Percentiles rank a stretch among this genome's conserved stretches.
Evolutionary conservation across 2,797 vertebrate genomes (phyloP).

Genomic region (Lycodopsis pacificus): DNA sequence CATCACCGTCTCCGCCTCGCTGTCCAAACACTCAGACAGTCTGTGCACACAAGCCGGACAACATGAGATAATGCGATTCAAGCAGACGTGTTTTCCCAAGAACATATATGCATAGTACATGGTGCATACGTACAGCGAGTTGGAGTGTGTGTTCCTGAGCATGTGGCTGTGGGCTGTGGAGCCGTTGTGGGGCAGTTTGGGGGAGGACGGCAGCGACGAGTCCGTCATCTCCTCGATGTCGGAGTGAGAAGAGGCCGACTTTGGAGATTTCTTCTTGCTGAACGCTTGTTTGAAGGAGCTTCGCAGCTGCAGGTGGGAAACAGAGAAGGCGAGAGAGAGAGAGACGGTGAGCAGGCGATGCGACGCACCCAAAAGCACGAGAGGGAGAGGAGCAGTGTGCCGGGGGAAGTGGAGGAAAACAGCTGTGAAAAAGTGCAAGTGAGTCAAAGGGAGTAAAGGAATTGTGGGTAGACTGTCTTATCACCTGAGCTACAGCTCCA

Average conservation of each 20-base stretch:
- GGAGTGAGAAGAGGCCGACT: conserved; percentile 97
- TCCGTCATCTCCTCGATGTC: conserved; percentile 99
- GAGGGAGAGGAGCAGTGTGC: conserved; percentile 39
- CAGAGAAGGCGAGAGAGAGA: conserved; percentile 1
- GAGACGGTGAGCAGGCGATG: not conserved
- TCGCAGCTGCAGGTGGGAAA: conserved; percentile 85
- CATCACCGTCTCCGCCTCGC: conserved; percentile 95
- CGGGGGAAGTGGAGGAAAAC: conserved; percentile 40
- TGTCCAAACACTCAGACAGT: conserved; percentile 93
- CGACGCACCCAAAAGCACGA: not conserved
- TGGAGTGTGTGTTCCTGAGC: conserved; percentile 94
- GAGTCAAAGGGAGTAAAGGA: conserved; percentile 40
- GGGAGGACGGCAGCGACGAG: conserved; percentile 94
- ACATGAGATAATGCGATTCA: not conserved
- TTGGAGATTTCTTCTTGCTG: conserved; percentile 98
- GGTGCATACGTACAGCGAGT: conserved; percentile 87
- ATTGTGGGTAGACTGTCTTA: conserved; percentile 35
- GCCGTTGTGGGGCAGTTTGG: conserved; percentile 92
- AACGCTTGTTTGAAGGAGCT: conserved; percentile 99
- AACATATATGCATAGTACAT: not conserved
- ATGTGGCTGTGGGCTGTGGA: conserved; percentile 83
- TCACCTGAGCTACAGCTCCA: conserved; percentile 46
- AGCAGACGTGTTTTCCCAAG: not conserved
- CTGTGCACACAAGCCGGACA: conserved; percentile 68
- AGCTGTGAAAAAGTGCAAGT: conserved; percentile 44